Evolutionary conservation across 2,888 invertebrate genomes (phyloP), one percentile per base, ranked within the genome.

Genomic region (Thymelicus sylvestris): DNA sequence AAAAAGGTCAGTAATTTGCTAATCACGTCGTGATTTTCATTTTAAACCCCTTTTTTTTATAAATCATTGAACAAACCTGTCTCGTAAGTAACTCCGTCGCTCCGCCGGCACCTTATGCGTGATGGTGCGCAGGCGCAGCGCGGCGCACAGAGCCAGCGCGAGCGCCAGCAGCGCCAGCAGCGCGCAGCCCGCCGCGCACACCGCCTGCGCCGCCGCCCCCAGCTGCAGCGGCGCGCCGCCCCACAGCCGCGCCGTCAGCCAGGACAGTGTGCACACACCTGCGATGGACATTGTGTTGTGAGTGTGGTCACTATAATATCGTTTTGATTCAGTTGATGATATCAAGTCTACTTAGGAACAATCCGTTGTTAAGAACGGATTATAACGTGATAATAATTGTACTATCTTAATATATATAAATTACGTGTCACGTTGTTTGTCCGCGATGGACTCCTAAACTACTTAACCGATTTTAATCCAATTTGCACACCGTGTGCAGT

Each of bases 251-350:
- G 96, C 96, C 7, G 95, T 95, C 68, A 96, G 91, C 78, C 96
- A 95, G 8, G 95, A 95, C 70, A 96, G 89, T 19, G 95, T 94
- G 63, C 96, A 96, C 38, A 96, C 96, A 47, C 96, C 96, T 95
- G 77, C 2, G 19, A 19, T 19, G 19, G 19, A 1, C 19, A 2
- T 19, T 5, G 31, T 31, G 31, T 31, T 31, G 19, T 19, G 19
- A 19, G 19, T 31, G 31, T 31, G 31, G 31, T 31, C 2, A 31
- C 31, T 31, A 3, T 31, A 2, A 24, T 24, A 24, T 24, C 3
- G 24, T 24, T 24, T 24, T 24, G 24, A 24, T 24, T 24, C 2
- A 24, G 1, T 3, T 31, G 31, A 31, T 31, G 31, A 31, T 19
- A 19, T 19, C 19, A 19, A 19, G 2, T 19, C 19, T 19, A 19